Base-by-base conservation (phyloP, 1,140 invertebrate species). In the Calephelis virginiensis region DNA sequence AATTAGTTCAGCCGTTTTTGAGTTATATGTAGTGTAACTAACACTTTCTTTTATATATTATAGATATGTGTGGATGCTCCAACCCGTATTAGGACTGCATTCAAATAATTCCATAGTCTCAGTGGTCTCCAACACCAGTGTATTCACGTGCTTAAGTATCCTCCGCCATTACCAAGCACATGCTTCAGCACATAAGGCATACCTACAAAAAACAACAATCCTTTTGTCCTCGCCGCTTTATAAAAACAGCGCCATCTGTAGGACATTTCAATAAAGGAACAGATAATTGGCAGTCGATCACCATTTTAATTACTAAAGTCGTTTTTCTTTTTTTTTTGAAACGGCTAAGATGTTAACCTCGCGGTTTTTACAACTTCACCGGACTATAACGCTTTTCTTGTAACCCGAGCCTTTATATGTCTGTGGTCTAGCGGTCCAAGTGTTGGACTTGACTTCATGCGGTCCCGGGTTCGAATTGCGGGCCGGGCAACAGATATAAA, bases 251-350 rank as follows among this genome's bases (percentile, higher is more conserved):
- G 43, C 74, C 76, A 78, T 78, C 75, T 75, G 76, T 74, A 64
- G 65, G 74, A 85, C 79, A 73, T 71, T 85, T 85, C 82, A 85
- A 85, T 85, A 84, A 80, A 80, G 73, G 72, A 66, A 71, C 71
- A 69, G 74, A 76, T 82, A 82, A 84, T 84, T 82, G 82, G 79
- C 71, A 69, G 69, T 66, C 68, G 73, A 78, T 80, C 75, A 79
- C 70, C 73, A 82, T 80, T 83, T 85, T 84, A 84, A 84, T 84
- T 84, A 76, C 74, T 50, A 47, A 10, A 59, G 67, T 49, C 63
- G 72, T 78, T 75, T 76, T 76, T 77, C 67, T 61, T 66, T 67
- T 69, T 59, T 47, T 43, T 10, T 37, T 28, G 1, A 28, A 17
- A 28, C 3, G 28, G 28, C 28, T 28, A 2, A 28, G 28, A 4